These are phyloP conservation scores for Tricholauxania praeusta DNA, from an alignment of 2,888 invertebrate species.

Conservation along the genomic window DNA sequence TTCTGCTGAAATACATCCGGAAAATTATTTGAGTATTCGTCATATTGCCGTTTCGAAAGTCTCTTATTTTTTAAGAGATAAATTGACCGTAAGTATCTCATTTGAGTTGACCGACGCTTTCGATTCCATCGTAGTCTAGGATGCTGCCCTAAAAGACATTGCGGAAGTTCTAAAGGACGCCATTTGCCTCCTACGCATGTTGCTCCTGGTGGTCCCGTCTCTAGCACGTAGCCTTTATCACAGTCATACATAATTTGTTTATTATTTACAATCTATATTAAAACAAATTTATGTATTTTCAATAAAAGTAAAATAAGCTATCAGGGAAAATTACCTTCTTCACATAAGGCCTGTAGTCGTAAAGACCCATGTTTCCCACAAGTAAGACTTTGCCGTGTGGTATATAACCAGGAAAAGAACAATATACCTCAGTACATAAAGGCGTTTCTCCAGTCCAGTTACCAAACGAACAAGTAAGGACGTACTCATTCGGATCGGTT, in stretches of 20 bases:
- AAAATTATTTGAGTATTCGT: conserved; percentile 42
- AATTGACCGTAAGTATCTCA: conserved; percentile 59
- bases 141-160: conserved; percentile 87
- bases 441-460: conserved; percentile 94
- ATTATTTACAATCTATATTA: conserved; percentile 78
- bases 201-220: conserved; percentile 91
- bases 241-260: conserved; percentile 97
- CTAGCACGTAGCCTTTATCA: conserved; percentile 88
- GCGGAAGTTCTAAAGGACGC: conserved; percentile 90
- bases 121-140: conserved; percentile 87
- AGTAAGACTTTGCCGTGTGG: conserved; percentile 90
- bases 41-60: conserved; percentile 51
- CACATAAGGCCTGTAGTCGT: conserved; percentile 94
- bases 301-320: neutral
- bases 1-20: neutral
- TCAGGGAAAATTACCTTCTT: conserved; percentile 74
- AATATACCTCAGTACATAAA: conserved; percentile 89
- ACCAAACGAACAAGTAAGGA: conserved; percentile 91
- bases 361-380: conserved; percentile 95
- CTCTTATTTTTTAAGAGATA: conserved; percentile 59
- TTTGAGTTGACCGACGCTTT: conserved; percentile 68
- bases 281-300: conserved; percentile 45
- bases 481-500: conserved; percentile 71
- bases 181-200: conserved; percentile 95
- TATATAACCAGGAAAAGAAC: conserved; percentile 92